Conservation (phyloP, 2,888 invertebrate genomes). For the Calameuta idolon region DNA sequence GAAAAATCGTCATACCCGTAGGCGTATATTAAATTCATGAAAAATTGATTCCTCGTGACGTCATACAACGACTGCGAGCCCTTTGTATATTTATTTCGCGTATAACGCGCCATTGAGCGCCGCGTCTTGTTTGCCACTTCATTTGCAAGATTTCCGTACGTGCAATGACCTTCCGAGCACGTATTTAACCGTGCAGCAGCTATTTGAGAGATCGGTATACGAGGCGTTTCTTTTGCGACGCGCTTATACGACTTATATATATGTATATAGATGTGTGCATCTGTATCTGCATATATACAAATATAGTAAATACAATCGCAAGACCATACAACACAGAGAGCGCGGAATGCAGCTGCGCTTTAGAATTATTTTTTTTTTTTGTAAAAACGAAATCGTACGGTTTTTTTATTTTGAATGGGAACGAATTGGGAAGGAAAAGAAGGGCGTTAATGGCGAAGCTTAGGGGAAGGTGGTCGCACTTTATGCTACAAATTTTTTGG, state of each 20-base stretch:
- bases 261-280: no score
- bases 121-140: slow-evolving; percentile 41
- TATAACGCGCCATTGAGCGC: background rate
- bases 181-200: background rate
- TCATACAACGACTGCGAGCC: background rate
- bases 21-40: background rate
- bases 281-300: no score
- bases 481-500: background rate
- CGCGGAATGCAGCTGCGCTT: background rate
- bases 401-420: background rate
- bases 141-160: slow-evolving; percentile 43
- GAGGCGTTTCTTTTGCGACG: background rate
- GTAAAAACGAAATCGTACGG: background rate
- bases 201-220: background rate
- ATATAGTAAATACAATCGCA: background rate
- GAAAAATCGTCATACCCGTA: background rate
- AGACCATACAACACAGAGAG: background rate
- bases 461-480: background rate
- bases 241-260: background rate
- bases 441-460: no score
- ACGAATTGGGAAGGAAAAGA: background rate
- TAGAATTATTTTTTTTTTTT: background rate
- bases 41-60: background rate
- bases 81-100: background rate
- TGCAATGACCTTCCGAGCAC: slow-evolving; percentile 9